Evolutionary conservation across 2,888 invertebrate genomes (phyloP).

Genomic region (Cheilosia vulpina): DNA sequence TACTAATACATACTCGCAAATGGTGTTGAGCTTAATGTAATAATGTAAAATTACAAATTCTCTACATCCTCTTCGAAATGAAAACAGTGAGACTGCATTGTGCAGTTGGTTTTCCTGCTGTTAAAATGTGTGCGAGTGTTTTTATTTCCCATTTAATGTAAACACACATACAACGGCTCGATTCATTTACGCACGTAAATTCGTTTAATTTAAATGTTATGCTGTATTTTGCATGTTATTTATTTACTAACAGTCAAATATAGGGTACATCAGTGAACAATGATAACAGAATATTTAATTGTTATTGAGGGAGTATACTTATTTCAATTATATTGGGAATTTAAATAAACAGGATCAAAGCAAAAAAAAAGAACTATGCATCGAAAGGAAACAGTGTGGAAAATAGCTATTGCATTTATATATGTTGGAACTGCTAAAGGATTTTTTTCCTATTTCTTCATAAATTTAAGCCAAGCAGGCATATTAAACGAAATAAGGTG

Average conservation of each 20-base stretch:
- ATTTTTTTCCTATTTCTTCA: too few relatives aligned
- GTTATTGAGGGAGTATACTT: not conserved
- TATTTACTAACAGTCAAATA: not conserved
- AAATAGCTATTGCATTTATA: too few relatives aligned
- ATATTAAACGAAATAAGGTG: too few relatives aligned
- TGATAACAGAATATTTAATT: not conserved
- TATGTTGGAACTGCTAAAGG: too few relatives aligned
- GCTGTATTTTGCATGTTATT: constrained; percentile 18
- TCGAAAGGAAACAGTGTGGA: too few relatives aligned
- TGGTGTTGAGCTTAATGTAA: constrained; percentile 6
- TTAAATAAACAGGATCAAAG: not conserved
- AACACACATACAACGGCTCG: not conserved
- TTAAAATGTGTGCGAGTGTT: constrained; percentile 17
- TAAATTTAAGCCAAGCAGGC: too few relatives aligned
- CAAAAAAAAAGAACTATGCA: too few relatives aligned
- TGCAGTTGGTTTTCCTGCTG: constrained; percentile 5
- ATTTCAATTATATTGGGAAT: not conserved
- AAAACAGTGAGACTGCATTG: not conserved
- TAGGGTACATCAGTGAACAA: constrained; percentile 18
- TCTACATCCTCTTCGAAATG: constrained; percentile 19
- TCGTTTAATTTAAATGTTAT: constrained; percentile 33
- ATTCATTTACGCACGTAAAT: constrained; percentile 25
- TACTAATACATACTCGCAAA: not conserved
- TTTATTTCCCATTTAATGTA: constrained; percentile 11
- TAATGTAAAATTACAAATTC: constrained; percentile 15